A percentile compares a stretch with the other conserved stretches of the same genome.
phyloP scores from a whole-genome alignment of 30 jellyfish, hydroid and myxozoan species.

The Pseudorhiza aurosa region DNA sequence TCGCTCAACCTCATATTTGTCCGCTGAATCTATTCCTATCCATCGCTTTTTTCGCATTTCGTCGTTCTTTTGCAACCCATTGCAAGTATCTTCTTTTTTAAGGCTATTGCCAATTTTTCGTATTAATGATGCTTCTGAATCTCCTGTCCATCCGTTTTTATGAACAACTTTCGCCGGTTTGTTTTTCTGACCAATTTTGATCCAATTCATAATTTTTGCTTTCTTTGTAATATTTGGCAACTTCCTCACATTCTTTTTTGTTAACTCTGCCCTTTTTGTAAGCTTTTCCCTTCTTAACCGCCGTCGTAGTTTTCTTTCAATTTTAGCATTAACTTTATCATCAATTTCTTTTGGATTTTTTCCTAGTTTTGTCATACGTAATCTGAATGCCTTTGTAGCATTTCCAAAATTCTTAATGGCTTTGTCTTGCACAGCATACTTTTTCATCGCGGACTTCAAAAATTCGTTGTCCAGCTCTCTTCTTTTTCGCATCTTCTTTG shows the following conservation, averaged over 20 bases:
- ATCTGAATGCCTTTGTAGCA: constrained; percentile 65
- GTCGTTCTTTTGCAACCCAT: too few relatives aligned
- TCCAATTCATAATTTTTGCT: constrained; percentile 51
- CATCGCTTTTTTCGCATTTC: background rate
- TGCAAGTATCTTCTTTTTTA: too few relatives aligned
- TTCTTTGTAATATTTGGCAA: constrained; percentile 55
- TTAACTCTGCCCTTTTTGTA: constrained; percentile 12
- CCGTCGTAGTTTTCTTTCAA: constrained; percentile 32
- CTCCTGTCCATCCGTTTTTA: constrained; percentile 56
- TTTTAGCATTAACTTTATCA: constrained; percentile 14
- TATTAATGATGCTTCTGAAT: background rate
- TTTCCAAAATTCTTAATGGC: constrained; percentile 49
- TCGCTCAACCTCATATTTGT: too few relatives aligned
- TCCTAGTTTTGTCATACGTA: constrained; percentile 65
- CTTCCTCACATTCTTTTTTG: constrained; percentile 31
- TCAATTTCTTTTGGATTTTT: constrained; percentile 44
- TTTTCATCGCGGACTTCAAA: constrained; percentile 28
- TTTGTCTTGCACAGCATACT: constrained; percentile 39
- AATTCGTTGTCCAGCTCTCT: constrained; percentile 42
- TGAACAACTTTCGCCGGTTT: background rate
- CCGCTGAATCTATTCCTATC: background rate
- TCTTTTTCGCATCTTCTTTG: background rate
- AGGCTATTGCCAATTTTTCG: background rate
- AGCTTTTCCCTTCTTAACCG: constrained; percentile 8
- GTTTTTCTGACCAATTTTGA: constrained; percentile 10